A percentile compares a stretch with the other conserved stretches of the same genome.
Evolutionary conservation across 2,113 vertebrate species (phyloP).

Genomic region (Rhabdornis inornatus): DNA sequence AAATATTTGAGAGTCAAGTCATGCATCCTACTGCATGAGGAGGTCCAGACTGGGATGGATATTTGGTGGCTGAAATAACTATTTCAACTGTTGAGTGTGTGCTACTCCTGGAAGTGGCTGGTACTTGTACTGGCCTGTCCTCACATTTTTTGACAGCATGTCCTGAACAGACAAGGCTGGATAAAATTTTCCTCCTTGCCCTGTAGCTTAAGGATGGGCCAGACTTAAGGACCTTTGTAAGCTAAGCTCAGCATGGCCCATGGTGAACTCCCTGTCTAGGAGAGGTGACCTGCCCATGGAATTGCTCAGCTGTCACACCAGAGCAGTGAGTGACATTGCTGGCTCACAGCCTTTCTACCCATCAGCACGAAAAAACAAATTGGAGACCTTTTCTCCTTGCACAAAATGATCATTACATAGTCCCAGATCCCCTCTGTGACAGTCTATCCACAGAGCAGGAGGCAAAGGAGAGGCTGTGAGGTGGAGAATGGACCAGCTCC

Average conservation of each 20-base stretch:
- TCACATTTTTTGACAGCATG: neutral
- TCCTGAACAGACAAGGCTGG: neutral
- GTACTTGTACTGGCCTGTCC: neutral
- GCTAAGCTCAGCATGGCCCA: neutral
- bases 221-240: neutral
- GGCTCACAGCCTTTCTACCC: neutral
- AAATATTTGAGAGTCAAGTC: neutral
- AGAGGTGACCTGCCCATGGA: neutral
- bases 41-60: neutral
- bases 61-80: neutral
- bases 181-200: neutral
- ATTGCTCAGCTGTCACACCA: neutral
- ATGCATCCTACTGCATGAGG: neutral
- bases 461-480: neutral
- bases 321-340: neutral
- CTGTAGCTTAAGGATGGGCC: neutral
- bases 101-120: neutral
- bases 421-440: neutral
- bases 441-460: neutral
- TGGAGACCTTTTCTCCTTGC: neutral
- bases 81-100: neutral
- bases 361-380: neutral
- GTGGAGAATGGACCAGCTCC: neutral
- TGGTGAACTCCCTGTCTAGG: accelerated
- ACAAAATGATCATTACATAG: neutral